These are phyloP conservation scores for Ecliptopera silaceata DNA, from an alignment of 2,888 invertebrate species.

Conservation along the genomic window DNA sequence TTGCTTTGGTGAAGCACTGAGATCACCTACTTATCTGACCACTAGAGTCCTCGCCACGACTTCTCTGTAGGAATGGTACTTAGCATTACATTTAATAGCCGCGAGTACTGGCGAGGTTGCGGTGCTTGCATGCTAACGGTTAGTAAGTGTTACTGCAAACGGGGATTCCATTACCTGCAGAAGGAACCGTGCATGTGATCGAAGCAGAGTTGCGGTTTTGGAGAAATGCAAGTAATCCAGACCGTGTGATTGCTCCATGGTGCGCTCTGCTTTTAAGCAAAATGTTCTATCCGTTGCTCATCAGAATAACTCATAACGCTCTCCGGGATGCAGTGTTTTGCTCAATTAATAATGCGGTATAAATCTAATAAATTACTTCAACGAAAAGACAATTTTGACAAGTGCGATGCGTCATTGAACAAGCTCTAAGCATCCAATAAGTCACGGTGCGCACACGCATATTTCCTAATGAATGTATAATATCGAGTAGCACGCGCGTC, in stretches of 20 bases:
- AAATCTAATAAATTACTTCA: too few relatives aligned
- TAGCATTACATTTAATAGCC: conserved; percentile 9
- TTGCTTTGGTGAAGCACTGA: neutral
- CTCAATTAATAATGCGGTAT: too few relatives aligned
- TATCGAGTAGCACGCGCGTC: conserved; percentile 25
- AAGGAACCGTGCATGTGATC: neutral
- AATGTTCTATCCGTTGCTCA: too few relatives aligned
- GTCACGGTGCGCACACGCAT: conserved; percentile 7
- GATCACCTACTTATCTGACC: neutral
- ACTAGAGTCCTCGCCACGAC: conserved; percentile 9
- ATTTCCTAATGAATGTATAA: conserved; percentile 29
- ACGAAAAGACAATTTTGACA: too few relatives aligned
- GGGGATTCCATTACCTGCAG: neutral
- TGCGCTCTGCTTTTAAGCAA: too few relatives aligned
- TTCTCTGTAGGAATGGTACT: conserved; percentile 5
- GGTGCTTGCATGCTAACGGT: conserved; percentile 3
- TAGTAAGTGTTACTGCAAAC: conserved; percentile 5
- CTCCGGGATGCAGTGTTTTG: too few relatives aligned
- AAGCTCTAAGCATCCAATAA: conserved; percentile 16
- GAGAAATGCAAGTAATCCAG: too few relatives aligned
- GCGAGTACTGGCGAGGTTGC: neutral
- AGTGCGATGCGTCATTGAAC: neutral
- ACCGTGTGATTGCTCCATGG: too few relatives aligned
- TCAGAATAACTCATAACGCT: too few relatives aligned
- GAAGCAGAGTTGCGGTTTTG: neutral